Percentiles rank a stretch among this genome's conserved stretches.
These are phyloP conservation scores for Eulacestoma nigropectus DNA, from an alignment of 2,113 vertebrate genomes.

Conservation along the genomic window DNA sequence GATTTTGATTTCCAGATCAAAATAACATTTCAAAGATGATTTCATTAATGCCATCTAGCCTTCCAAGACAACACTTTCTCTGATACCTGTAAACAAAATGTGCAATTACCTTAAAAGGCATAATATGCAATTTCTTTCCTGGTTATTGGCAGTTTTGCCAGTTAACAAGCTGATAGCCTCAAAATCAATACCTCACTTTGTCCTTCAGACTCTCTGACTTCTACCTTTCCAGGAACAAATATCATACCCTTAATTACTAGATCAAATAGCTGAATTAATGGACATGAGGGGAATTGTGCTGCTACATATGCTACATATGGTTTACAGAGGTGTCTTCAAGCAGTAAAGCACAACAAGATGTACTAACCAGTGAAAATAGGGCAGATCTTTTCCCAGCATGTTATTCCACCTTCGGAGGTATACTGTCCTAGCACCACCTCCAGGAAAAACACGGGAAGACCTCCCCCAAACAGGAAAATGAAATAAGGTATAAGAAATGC, in stretches of 20 bases:
- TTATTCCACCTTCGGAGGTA: conserved; percentile 98
- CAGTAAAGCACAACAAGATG: not conserved
- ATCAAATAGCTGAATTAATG: not conserved
- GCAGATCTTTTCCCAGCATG: conserved; percentile 97
- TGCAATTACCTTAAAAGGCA: not conserved
- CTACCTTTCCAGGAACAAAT: conserved; percentile 13
- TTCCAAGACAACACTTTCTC: not conserved
- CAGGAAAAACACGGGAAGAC: conserved; percentile 97
- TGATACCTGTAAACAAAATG: not conserved
- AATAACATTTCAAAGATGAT: not conserved
- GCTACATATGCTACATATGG: not conserved
- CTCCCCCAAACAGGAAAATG: conserved; percentile 97
- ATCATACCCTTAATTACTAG: not conserved
- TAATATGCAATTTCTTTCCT: not conserved
- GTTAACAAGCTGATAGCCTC: conserved; percentile 5
- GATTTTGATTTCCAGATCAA: not conserved
- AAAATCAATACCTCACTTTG: conserved; percentile 24
- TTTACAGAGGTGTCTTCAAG: not conserved
- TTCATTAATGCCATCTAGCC: not conserved
- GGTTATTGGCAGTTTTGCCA: not conserved
- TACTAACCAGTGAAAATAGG: conserved; percentile 95
- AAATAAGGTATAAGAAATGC: conserved; percentile 99
- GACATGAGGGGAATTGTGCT: not conserved
- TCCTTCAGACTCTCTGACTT: conserved; percentile 34
- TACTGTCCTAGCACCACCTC: conserved; percentile 96